Evolutionary conservation across 2,113 vertebrate genomes (phyloP), one percentile per base, ranked within the genome.

Genomic region (Pluvialis apricaria): DNA sequence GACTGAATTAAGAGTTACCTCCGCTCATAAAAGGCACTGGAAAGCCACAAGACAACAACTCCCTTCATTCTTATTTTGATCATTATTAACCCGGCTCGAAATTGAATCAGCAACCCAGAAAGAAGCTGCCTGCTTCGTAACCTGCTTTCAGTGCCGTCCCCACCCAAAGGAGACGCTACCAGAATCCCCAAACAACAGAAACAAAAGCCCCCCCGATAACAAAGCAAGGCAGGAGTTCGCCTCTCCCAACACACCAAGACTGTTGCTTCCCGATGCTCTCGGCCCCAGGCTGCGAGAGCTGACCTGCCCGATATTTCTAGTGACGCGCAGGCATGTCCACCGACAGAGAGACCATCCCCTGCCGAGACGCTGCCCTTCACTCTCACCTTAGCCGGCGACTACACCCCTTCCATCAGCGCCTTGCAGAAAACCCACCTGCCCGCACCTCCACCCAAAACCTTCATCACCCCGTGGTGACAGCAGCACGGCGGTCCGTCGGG

Each of bases 1-100:
- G 75, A 84, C 64, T 40, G 93, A 92, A 95, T 95, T 88, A 91
- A 90, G 96, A 95, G 84, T 91, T 80, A 92, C 95, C 94, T 91
- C 94, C 1, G 28, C 88, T 95, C 96, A 96, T 94, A 93, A 96
- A 97, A 96, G 94, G 62, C 92, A 36, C 68, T 11, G 78, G 87
- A 94, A 90, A 97, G 85, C 91, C 94, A 92, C 66, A 89, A 78
- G 77, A 77, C 81, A 92, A 75, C 79, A 86, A 94, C 85, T 86
- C 84, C 92, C 82, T 86, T 61, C 84, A 31, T 91, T 82, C 94
- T 89, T 69, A 85, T 97, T 96, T 94, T 38, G 91, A 51, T 87
- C 71, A 87, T 94, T 84, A 94, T 91, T 94, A 84, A 80, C 92
- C 78, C 7, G 0, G 78, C 78, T 75, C 4, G 0, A 89, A 92